Base-by-base conservation (phyloP, 2,888 invertebrate species). In the Eretmocerus hayati region DNA sequence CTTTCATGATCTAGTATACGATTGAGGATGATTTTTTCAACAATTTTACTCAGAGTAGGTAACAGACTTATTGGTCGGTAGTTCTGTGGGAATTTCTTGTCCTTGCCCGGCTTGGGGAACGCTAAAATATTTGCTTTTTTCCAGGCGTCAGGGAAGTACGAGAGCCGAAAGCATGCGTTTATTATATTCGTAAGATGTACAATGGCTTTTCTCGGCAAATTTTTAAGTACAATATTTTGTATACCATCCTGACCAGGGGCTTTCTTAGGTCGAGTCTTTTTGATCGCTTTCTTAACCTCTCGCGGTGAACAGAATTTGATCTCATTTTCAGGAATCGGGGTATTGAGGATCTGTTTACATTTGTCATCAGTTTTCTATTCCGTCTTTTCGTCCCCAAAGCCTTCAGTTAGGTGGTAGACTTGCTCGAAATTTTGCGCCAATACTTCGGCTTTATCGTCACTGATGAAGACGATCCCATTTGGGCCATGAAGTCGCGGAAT, bases 401-500 rank as follows among this genome's bases (percentile, higher is more conserved):
- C 37, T 37, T 39, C n/a, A 2, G 41, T 41, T 3, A 41, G 41
- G 13, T 41, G 31, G 13, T 41, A 32, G 3, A 41, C 31, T 30
- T 31, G 2, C 18, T 41, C 41, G n/a, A 41, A 41, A 5, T n/a
- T 15, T 9, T 31, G 18, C 3, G 41, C 41, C 9, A 41, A n/a
- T 3, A 22, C 30, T 3, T 41, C 31, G 11, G 31, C 41, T 19
- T 41, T 41, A 18, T 31, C 5, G 30, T 41, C 4, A 13, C 31
- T 18, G 3, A 5, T 16, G 5, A 40, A 16, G 3, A 30, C 40
- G 16, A 26, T 5, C 4, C 30, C 30, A 30, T 40, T 40, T 5
- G 46, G 35, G 6, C 53, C 52, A 20, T 50, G 51, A 1, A 58
- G 32, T 0, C 44, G 42, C 8, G 53, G 54, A 0, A 56, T 53